Evolutionary conservation across 2,888 invertebrate genomes (phyloP), one percentile per base, ranked within the genome.

Genomic region (Capitulum mitella): DNA sequence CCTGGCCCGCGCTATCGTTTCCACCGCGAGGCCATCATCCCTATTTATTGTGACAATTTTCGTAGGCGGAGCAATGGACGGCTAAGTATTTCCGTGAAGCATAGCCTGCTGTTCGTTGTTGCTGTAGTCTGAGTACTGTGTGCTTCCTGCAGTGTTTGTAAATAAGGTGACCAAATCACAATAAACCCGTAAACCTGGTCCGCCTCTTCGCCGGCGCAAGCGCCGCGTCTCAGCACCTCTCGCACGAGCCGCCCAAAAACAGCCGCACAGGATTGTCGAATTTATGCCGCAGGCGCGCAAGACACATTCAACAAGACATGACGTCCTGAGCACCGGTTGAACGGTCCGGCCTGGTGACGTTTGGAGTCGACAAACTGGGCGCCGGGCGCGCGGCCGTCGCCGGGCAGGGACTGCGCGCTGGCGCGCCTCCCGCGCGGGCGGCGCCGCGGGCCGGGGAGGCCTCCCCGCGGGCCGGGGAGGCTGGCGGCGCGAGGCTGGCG

Each of bases 131-230:
- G 26, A 70, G 37, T 26, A 37, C 70, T 70, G 70, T 70, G 40
- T 70, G 64, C 64, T 64, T 70, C 40, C 29, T 26, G 70, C 22
- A 70, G 70, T 70, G 70, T 70, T 37, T 70, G 70, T 70, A 70
- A 70, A 70, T 70, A 70, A 40, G 26, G 10, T 26, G 70, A 40
- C 37, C 40, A 40, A 70, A 70, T 10, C 70, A 64, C 19, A 70
- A 70, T 70, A 70, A 70, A 70, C 22, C 64, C 14, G 14, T 10
- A 37, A 26, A 64, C 70, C 14, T 34, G 32, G 29, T 64, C n/a
- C 51, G 51, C 51, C 3, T 16, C 3, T 51, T n/a, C n/a, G n/a
- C n/a, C n/a, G n/a, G n/a, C n/a, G n/a, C n/a, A n/a, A n/a, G n/a
- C n/a, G n/a, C n/a, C n/a, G n/a, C n/a, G n/a, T n/a, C n/a, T n/a